A percentile compares a stretch with the other conserved stretches of the same genome.
Conservation (phyloP, 2,113 vertebrate species). For the Procavia capensis region DNA sequence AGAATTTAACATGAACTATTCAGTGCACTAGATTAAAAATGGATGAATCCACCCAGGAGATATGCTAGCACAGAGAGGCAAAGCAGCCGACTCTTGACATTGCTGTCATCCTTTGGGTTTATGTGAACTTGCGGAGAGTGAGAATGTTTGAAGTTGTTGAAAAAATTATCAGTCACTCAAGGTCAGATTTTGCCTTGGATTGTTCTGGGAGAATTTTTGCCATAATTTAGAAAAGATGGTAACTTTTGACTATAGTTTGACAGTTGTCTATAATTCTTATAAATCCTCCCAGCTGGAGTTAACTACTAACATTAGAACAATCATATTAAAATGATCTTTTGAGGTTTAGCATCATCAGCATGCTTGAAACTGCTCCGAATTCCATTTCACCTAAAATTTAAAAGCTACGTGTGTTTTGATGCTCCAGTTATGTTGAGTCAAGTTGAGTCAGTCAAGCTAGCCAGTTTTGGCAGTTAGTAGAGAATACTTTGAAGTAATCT, state of each 20-base stretch:
- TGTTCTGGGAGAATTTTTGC: slow-evolving; percentile 37
- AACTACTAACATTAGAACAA: not conserved
- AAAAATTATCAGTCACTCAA: slow-evolving; percentile 22
- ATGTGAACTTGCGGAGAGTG: not conserved
- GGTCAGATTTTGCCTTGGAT: slow-evolving; percentile 38
- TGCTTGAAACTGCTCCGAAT: not conserved
- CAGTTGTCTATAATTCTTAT: slow-evolving; percentile 49
- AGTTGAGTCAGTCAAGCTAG: not conserved
- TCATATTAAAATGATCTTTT: not conserved
- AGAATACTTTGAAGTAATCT: slow-evolving; percentile 66
- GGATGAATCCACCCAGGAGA: not conserved
- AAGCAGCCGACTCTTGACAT: not conserved
- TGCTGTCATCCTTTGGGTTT: not conserved
- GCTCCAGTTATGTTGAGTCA: not conserved
- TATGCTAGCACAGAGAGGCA: not conserved
- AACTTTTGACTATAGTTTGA: not conserved
- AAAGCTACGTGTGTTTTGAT: not conserved
- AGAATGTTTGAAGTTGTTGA: not conserved
- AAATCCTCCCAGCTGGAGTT: not conserved
- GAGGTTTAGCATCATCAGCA: not conserved
- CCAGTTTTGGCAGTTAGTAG: not conserved
- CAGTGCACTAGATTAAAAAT: not conserved
- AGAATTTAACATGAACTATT: slow-evolving; percentile 19
- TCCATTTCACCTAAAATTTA: slow-evolving; percentile 39
- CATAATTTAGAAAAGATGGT: slow-evolving; percentile 45